Conservation (phyloP, 2,113 vertebrate species). For the Melanocharis versteri region DNA sequence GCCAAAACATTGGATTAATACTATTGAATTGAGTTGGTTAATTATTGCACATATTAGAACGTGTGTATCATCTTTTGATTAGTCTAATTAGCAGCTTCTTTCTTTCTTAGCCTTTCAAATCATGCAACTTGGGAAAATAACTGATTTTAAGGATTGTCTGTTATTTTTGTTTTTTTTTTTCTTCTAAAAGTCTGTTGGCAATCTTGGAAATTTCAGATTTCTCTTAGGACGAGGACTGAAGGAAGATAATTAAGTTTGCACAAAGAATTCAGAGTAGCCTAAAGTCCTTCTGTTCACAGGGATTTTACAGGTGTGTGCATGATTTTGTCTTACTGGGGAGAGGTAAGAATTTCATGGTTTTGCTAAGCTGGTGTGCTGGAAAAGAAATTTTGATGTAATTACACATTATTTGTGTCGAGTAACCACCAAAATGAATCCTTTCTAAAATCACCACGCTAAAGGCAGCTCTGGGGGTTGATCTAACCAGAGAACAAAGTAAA, state of each 20-base stretch:
- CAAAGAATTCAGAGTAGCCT: neutral
- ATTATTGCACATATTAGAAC: neutral
- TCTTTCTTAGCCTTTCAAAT: neutral
- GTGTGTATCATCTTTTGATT: neutral
- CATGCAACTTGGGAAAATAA: neutral
- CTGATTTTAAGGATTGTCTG: neutral
- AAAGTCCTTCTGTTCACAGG: neutral
- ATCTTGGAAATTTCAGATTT: neutral
- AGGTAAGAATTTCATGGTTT: neutral
- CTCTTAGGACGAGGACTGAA: neutral
- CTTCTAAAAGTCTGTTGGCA: neutral
- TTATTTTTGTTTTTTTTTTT: neutral
- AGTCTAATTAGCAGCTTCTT: neutral
- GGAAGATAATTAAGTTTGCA: neutral
- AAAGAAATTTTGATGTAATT: neutral
- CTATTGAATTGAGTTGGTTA: neutral
- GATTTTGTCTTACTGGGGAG: neutral
- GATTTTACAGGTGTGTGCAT: neutral
- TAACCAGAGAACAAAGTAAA: neutral
- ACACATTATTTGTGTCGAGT: neutral
- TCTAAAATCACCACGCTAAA: neutral
- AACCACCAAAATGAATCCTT: neutral
- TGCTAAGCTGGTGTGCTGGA: neutral
- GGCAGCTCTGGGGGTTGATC: neutral
- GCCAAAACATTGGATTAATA: neutral